A percentile compares a stretch with the other conserved stretches of the same genome.
Evolutionary conservation across 2,888 invertebrate genomes (phyloP).

Genomic region (Hedychridium roseum): DNA sequence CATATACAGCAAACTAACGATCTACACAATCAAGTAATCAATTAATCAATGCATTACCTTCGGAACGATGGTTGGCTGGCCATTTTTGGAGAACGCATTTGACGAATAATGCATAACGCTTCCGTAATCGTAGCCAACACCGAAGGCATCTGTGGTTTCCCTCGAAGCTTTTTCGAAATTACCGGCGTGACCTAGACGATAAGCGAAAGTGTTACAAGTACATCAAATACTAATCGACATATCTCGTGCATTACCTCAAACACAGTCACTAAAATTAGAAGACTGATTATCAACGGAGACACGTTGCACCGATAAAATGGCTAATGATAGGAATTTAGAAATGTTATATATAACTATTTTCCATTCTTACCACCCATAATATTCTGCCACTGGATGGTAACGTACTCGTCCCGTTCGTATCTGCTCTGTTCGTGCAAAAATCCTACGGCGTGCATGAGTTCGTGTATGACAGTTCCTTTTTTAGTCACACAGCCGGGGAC

Average conservation of each 20-base stretch:
- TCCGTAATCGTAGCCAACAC: constrained; percentile 79
- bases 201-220: constrained; percentile 12
- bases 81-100: constrained; percentile 78
- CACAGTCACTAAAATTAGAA: not conserved
- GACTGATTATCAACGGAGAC: not conserved
- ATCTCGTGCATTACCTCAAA: constrained; percentile 1
- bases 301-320: not conserved
- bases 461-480: constrained; percentile 80
- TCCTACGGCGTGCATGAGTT: constrained; percentile 81
- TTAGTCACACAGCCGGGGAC: constrained; percentile 76
- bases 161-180: constrained; percentile 77
- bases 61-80: constrained; percentile 75
- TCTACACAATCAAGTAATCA: not conserved
- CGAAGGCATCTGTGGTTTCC: constrained; percentile 70
- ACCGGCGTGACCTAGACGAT: constrained; percentile 68
- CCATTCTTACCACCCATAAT: constrained; percentile 69
- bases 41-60: constrained; percentile 65
- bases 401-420: constrained; percentile 76
- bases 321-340: not conserved
- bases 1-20: not conserved
- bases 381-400: constrained; percentile 74
- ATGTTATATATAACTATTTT: too few relatives aligned
- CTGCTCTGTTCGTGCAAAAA: constrained; percentile 87
- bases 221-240: too few relatives aligned
- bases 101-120: constrained; percentile 87